Conservation (phyloP, 2,888 invertebrate genomes). For the Hydrotaea diabolus region DNA sequence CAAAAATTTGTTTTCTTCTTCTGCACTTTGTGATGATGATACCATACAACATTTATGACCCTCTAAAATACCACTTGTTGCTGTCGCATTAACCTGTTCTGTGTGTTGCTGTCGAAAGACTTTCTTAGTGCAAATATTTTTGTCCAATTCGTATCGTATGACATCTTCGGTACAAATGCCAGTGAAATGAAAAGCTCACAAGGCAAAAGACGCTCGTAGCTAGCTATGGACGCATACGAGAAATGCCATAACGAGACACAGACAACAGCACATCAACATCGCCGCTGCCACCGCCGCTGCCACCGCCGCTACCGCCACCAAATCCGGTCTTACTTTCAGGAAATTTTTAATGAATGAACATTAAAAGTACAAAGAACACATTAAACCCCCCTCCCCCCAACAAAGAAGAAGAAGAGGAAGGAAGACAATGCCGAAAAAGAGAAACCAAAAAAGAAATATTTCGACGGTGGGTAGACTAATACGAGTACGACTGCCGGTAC, state of each 20-base stretch:
- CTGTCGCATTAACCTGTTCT: slow-evolving; percentile 54
- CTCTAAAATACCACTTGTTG: slow-evolving; percentile 59
- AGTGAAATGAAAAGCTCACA: slow-evolving; percentile 19
- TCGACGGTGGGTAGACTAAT: neutral
- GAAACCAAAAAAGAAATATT: neutral
- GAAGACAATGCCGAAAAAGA: neutral
- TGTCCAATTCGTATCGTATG: neutral
- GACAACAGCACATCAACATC: no score
- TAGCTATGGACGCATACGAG: neutral
- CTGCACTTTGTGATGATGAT: neutral
- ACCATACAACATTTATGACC: slow-evolving; percentile 41
- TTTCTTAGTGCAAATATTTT: slow-evolving; percentile 12
- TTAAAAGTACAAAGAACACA: slow-evolving; percentile 20
- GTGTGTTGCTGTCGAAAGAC: neutral
- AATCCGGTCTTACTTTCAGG: slow-evolving; percentile 45
- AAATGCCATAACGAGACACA: neutral
- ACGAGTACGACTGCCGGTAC: no score
- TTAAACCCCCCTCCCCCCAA: neutral
- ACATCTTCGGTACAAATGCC: slow-evolving; percentile 19
- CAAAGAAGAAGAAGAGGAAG: neutral
- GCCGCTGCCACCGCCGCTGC: neutral
- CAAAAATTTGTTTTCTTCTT: neutral
- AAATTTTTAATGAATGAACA: slow-evolving; percentile 61
- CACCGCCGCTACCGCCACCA: neutral
- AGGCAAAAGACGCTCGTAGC: neutral